These are phyloP conservation scores for Macroglossus sobrinus DNA, from an alignment of 2,113 vertebrate species.

Conservation along the genomic window DNA sequence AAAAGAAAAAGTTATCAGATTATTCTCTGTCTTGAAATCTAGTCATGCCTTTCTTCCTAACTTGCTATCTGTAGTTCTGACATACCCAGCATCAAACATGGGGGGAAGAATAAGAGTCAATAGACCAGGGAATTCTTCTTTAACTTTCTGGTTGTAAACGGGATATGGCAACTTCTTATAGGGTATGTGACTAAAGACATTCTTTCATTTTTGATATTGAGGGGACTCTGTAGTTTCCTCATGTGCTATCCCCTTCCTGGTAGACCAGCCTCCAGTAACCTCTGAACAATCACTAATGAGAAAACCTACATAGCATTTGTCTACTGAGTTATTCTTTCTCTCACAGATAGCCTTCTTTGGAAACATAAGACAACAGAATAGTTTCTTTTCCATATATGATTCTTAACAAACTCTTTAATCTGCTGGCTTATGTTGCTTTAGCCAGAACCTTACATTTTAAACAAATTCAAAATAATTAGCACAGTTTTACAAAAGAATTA, in stretches of 20 bases:
- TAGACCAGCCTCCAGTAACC: background rate
- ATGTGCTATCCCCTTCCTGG: background rate
- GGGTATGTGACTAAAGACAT: background rate
- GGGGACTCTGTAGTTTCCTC: background rate
- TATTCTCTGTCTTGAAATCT: background rate
- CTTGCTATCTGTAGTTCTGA: background rate
- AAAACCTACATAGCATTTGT: background rate
- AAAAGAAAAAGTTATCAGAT: background rate
- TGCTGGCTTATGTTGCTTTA: background rate
- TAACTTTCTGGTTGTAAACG: background rate
- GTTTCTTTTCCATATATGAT: background rate
- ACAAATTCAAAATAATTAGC: background rate
- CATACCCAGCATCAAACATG: background rate
- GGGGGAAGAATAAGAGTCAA: background rate
- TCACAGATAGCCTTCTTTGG: background rate
- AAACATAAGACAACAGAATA: background rate
- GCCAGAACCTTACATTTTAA: background rate
- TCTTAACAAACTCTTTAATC: background rate
- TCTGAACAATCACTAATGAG: background rate
- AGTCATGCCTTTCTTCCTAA: background rate
- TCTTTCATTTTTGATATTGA: background rate
- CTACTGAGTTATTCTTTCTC: background rate
- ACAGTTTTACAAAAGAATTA: background rate
- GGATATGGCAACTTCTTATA: background rate
- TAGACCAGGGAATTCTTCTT: background rate